phyloP scores from a whole-genome alignment of 1,140 invertebrate genomes.

The Dryas iulia region DNA sequence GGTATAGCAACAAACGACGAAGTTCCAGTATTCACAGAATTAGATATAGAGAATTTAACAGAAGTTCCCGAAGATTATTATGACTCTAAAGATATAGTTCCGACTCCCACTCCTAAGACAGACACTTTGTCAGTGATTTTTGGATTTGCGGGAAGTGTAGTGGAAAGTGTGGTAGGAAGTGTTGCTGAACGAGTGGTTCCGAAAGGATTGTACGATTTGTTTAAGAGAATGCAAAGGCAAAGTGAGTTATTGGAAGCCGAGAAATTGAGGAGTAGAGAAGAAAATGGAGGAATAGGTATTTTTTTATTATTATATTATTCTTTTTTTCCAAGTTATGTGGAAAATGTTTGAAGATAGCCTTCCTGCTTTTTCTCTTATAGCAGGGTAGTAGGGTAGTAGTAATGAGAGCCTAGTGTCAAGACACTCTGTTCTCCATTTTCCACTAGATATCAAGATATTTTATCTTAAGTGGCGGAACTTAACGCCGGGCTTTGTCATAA shows the following conservation, averaged over 20 bases:
- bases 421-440: too few relatives aligned
- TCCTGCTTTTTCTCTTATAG: too few relatives aligned
- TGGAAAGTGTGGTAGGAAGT: slow-evolving; percentile 71
- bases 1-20: slow-evolving; percentile 46
- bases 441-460: too few relatives aligned
- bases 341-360: too few relatives aligned
- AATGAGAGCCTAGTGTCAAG: too few relatives aligned
- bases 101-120: slow-evolving; percentile 62
- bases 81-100: slow-evolving; percentile 66
- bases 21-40: slow-evolving; percentile 60
- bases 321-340: too few relatives aligned
- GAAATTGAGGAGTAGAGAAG: slow-evolving; percentile 72
- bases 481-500: too few relatives aligned
- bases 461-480: too few relatives aligned
- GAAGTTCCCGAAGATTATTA: slow-evolving; percentile 75
- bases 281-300: slow-evolving; percentile 76
- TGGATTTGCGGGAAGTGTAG: slow-evolving; percentile 71
- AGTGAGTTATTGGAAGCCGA: slow-evolving; percentile 72
- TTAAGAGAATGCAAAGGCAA: slow-evolving; percentile 71
- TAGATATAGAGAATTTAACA: slow-evolving; percentile 56
- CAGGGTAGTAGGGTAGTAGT: too few relatives aligned
- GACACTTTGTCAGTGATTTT: slow-evolving; percentile 69
- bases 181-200: slow-evolving; percentile 73
- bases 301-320: too few relatives aligned
- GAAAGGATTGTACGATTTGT: slow-evolving; percentile 66